A percentile compares a stretch with the other conserved stretches of the same genome.
phyloP scores from a whole-genome alignment of 2,797 vertebrate genomes.

The Eupleurogrammus muticus region DNA sequence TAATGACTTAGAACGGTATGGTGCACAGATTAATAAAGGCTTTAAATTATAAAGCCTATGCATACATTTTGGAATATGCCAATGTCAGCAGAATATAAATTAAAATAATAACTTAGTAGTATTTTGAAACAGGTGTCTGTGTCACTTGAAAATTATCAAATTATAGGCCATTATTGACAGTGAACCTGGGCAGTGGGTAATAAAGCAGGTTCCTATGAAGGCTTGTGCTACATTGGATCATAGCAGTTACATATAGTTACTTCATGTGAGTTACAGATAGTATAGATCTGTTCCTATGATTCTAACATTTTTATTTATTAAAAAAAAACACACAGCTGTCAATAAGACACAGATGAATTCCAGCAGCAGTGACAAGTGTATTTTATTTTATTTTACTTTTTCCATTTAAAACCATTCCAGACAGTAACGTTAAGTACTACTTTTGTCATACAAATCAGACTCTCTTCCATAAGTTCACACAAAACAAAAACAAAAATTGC shows the following conservation, averaged over 20 bases:
- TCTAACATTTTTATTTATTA: conserved; percentile 12
- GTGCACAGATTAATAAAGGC: neutral
- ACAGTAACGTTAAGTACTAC: conserved; percentile 66
- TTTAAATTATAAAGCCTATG: neutral
- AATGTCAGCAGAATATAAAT: too few species aligned
- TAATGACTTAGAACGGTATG: neutral
- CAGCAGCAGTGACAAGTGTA: conserved; percentile 65
- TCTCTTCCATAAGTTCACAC: conserved; percentile 54
- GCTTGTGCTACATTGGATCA: neutral
- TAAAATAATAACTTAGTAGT: neutral
- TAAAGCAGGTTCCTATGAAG: neutral
- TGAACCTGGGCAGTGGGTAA: neutral
- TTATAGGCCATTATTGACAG: neutral
- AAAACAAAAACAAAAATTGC: conserved; percentile 63
- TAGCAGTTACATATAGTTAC: neutral
- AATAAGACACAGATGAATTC: conserved; percentile 60
- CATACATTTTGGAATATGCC: neutral
- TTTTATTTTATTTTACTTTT: conserved; percentile 69
- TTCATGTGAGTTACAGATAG: too few species aligned
- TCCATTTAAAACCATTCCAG: conserved; percentile 77
- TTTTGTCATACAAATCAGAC: conserved; percentile 53
- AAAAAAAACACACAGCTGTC: conserved; percentile 48
- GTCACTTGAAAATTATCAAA: neutral
- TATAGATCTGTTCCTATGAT: neutral
- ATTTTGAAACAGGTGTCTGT: neutral